A percentile compares a stretch with the other conserved stretches of the same genome.
Evolutionary conservation across 2,888 invertebrate genomes (phyloP).

Genomic region (Rutpela maculata): DNA sequence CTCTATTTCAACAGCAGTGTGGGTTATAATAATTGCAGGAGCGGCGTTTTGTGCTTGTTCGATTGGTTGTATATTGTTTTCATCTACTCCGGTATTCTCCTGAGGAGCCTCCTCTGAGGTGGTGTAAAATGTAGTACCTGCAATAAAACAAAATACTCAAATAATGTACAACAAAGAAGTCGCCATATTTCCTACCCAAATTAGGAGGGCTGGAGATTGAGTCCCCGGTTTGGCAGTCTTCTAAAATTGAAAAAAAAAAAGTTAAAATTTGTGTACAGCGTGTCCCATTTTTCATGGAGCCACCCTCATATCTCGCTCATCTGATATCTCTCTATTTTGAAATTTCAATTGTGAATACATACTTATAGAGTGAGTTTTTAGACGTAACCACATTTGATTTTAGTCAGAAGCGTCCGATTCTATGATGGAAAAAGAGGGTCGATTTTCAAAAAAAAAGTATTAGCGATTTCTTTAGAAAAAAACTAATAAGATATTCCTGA

Average conservation of each 20-base stretch:
- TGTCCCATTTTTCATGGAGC: too few relatives aligned
- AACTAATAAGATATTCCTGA: too few relatives aligned
- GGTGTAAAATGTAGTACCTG: conserved; percentile 26
- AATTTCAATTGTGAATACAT: too few relatives aligned
- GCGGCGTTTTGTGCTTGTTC: neutral
- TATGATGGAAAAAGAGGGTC: too few relatives aligned
- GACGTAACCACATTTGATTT: too few relatives aligned
- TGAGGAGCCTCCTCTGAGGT: conserved; percentile 19
- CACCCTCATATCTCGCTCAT: too few relatives aligned
- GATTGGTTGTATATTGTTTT: neutral
- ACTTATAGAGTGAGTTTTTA: too few relatives aligned
- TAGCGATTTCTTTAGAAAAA: too few relatives aligned
- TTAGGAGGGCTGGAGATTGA: neutral
- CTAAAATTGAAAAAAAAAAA: neutral
- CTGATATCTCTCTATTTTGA: too few relatives aligned
- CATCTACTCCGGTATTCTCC: conserved; percentile 8
- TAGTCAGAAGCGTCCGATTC: too few relatives aligned
- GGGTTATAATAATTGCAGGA: neutral
- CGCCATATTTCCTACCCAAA: conserved; percentile 18
- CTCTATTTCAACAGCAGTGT: neutral
- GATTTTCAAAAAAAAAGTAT: too few relatives aligned
- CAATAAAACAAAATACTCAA: neutral
- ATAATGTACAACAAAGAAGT: conserved; percentile 8
- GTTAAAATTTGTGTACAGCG: too few relatives aligned
- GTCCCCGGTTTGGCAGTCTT: neutral